Base-by-base conservation (phyloP, 2,113 vertebrate species). In the Rynchops niger region DNA sequence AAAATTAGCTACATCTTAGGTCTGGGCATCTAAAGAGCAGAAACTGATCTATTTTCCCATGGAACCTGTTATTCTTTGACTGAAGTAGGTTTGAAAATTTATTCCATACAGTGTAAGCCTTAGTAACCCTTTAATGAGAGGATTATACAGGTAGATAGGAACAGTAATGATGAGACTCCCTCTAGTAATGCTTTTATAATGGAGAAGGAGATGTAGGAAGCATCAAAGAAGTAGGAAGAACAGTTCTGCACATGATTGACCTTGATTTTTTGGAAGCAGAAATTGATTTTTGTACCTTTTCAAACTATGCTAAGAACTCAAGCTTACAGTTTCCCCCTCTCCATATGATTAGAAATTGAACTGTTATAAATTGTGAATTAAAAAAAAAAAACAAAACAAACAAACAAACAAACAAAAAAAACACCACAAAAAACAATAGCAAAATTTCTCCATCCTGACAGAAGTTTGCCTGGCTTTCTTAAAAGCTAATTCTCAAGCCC, bases 221-320 rank as follows among this genome's bases (percentile, higher is more conserved):
- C 74, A 82, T 87, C 73, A 92, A 87, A 81, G 58, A 55, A 79
- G 30, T 11, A 72, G 45, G 43, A 78, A 82, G 50, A 89, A 38
- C 21, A 34, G 49, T 56, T 77, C 91, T 65, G 84, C 49, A 36
- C 45, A 8, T 49, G 49, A 89, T 12, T 80, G 36, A 63, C 65
- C 66, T 79, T 80, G 49, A 93, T 69, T 72, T 90, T 90, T 88
- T 52, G 34, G 49, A 42, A 65, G 29, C 5, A 69, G 34, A 79
- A 91, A 87, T 82, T 93, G 66, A 85, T 93, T 95, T 87, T 82
- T 40, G 18, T 40, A 32, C 12, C 19, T 94, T 80, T 93, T 76
- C 49, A 61, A 76, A 29, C 15, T 15, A 12, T 8, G 17, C 25
- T 43, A 22, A 67, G 43, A 80, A 52, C 15, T 69, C 8, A n/a